These are phyloP conservation scores for Agriopis aurantiaria DNA, from an alignment of 2,888 invertebrate species.

Conservation along the genomic window DNA sequence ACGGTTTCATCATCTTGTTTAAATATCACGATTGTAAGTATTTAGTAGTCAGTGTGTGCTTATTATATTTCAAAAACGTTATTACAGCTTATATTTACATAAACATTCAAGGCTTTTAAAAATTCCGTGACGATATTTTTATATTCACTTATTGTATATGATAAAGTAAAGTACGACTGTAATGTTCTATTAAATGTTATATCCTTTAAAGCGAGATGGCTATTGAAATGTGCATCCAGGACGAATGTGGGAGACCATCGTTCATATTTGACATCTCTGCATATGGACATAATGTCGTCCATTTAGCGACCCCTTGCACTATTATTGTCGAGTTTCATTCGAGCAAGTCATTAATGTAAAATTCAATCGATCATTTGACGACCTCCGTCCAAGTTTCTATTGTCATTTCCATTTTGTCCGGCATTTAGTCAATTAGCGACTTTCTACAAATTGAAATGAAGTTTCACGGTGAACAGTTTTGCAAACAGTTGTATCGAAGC, in stretches of 20 bases:
- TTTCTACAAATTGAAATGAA: slow-evolving; percentile 75
- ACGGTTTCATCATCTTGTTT: slow-evolving; percentile 80
- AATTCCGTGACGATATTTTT: slow-evolving; percentile 37
- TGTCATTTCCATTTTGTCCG: slow-evolving; percentile 58
- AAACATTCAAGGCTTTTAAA: slow-evolving; percentile 53
- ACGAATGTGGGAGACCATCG: slow-evolving; percentile 72
- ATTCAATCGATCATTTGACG: slow-evolving; percentile 70
- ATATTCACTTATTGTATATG: slow-evolving; percentile 32
- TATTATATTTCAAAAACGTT: slow-evolving; percentile 57
- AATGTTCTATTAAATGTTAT: too few species aligned
- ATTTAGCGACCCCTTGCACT: slow-evolving; percentile 73
- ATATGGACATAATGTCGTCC: slow-evolving; percentile 72
- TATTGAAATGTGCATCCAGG: slow-evolving; percentile 68
- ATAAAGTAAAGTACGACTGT: slow-evolving; percentile 46
- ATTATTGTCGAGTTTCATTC: slow-evolving; percentile 68
- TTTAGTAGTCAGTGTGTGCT: slow-evolving; percentile 55
- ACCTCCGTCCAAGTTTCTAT: slow-evolving; percentile 50
- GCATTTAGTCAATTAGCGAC: slow-evolving; percentile 68
- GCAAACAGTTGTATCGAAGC: slow-evolving; percentile 65
- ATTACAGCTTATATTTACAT: slow-evolving; percentile 51
- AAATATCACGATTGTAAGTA: slow-evolving; percentile 71
- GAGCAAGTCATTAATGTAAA: slow-evolving; percentile 71
- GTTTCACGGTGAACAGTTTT: slow-evolving; percentile 68
- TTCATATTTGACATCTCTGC: slow-evolving; percentile 76
- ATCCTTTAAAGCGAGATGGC: slow-evolving; percentile 57